Conservation (phyloP, 2,888 invertebrate species). For the Chouioia cunea region DNA sequence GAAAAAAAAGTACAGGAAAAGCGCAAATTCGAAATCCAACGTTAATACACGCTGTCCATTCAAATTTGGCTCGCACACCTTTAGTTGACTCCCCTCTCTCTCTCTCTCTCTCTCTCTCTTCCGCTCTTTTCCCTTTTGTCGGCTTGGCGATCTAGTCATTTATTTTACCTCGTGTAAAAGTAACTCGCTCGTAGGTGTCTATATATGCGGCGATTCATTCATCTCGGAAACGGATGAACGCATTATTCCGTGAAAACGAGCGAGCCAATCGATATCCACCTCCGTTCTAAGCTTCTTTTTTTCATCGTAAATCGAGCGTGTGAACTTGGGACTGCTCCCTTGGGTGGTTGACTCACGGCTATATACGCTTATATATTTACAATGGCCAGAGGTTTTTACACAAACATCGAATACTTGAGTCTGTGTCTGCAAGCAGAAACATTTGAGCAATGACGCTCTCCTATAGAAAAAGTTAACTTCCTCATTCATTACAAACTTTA, state of each 20-base stretch:
- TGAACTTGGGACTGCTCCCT: slow-evolving; percentile 59
- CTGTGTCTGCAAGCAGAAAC: no score
- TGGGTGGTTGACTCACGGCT: slow-evolving; percentile 46
- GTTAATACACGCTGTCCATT: slow-evolving; percentile 34
- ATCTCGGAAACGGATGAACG: slow-evolving; percentile 41
- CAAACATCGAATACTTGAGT: no score
- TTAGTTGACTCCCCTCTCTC: background rate
- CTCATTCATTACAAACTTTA: no score
- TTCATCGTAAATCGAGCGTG: slow-evolving; percentile 56
- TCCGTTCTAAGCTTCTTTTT: slow-evolving; percentile 23
- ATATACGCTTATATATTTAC: no score
- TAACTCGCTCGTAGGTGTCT: background rate
- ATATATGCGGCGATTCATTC: slow-evolving; percentile 41
- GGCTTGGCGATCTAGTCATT: no score
- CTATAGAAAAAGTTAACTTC: no score
- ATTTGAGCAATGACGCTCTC: no score
- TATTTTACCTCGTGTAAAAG: slow-evolving; percentile 4
- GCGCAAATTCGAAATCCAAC: slow-evolving; percentile 5
- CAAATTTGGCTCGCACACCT: slow-evolving; percentile 34
- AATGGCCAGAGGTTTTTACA: no score
- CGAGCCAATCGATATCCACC: slow-evolving; percentile 36
- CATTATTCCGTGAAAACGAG: slow-evolving; percentile 42
- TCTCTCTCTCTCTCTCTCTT: slow-evolving; percentile 14
- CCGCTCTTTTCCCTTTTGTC: background rate
- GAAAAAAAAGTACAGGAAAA: background rate